Conservation (phyloP, 1,140 invertebrate genomes). For the Teleopsis dalmanni region DNA sequence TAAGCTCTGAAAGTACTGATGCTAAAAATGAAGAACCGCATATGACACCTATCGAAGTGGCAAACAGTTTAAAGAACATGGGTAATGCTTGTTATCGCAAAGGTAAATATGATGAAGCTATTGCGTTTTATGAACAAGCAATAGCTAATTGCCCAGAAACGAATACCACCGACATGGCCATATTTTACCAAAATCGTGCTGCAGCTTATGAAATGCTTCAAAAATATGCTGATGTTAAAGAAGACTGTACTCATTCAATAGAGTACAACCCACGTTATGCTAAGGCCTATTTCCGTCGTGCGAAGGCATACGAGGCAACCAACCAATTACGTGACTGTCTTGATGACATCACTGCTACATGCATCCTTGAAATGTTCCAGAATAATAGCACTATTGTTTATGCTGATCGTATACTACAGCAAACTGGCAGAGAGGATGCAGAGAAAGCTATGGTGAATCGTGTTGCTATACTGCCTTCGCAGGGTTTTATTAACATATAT, state of each 20-base stretch:
- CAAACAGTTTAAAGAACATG: slow-evolving; percentile 62
- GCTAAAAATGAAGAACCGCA: slow-evolving; percentile 47
- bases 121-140: slow-evolving; percentile 78
- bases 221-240: slow-evolving; percentile 75
- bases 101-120: slow-evolving; percentile 82
- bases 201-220: slow-evolving; percentile 89
- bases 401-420: slow-evolving; percentile 80
- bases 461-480: slow-evolving; percentile 68
- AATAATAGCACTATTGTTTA: slow-evolving; percentile 68
- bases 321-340: slow-evolving; percentile 71
- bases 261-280: slow-evolving; percentile 80
- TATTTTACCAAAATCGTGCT: slow-evolving; percentile 92
- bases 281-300: slow-evolving; percentile 79
- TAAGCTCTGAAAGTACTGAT: slow-evolving; percentile 47
- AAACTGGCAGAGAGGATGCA: slow-evolving; percentile 63
- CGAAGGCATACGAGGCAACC: slow-evolving; percentile 71
- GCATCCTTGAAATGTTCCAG: slow-evolving; percentile 81
- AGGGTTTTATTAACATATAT: slow-evolving; percentile 76
- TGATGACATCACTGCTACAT: slow-evolving; percentile 87
- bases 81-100: slow-evolving; percentile 84
- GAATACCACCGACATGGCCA: slow-evolving; percentile 67
- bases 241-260: slow-evolving; percentile 80
- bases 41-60: slow-evolving; percentile 46
- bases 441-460: slow-evolving; percentile 60
- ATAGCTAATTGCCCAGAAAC: slow-evolving; percentile 75